Evolutionary conservation across 2,113 vertebrate species (phyloP), one percentile per base, ranked within the genome.

Genomic region (Aramus guarauna): DNA sequence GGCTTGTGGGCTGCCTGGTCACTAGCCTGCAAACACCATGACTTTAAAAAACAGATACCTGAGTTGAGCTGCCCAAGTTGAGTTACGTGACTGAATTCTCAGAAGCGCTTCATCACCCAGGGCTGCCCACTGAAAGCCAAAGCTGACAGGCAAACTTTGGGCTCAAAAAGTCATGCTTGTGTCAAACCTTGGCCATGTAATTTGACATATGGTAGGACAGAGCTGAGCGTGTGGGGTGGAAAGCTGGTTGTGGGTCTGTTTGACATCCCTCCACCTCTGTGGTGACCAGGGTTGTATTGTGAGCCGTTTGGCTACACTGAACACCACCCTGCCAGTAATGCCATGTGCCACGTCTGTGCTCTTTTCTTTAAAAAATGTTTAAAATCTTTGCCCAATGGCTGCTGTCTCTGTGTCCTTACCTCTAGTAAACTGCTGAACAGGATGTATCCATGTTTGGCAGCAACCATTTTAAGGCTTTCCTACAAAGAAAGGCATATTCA

Each of bases 381-480:
- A 39, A 68, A 91, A 29, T 27, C 26, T 77, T 69, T 85, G 5
- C 9, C 20, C 19, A 10, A 2, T 22, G 15, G 34, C 20, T 90
- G 5, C 23, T 34, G 9, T 50, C 24, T 36, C 21, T 6, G 6
- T 29, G 45, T 37, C 37, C 96, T 98, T 94, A 99, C 99, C 99
- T 99, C 95, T 15, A 99, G 93, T 50, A 99, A 97, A 53, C 97
- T 99, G 97, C 82, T 98, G 96, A 99, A 99, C 43, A 97, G 98
- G 92, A 48, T 75, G 56, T 99, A 99, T 15, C 99, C 99, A 2
- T 98, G 96, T 52, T 75, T 94, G 50, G 96, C 91, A 60, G 98
- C 99, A 92, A 99, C 95, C 6, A 98, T 98, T 2, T 98, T 98
- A 74, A 99, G 98, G 58, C 98, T 98, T 90, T 97, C 92, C 98